Evolutionary conservation across 2,888 invertebrate genomes (phyloP), one percentile per base, ranked within the genome.

Genomic region (Agrilus cyanescens): DNA sequence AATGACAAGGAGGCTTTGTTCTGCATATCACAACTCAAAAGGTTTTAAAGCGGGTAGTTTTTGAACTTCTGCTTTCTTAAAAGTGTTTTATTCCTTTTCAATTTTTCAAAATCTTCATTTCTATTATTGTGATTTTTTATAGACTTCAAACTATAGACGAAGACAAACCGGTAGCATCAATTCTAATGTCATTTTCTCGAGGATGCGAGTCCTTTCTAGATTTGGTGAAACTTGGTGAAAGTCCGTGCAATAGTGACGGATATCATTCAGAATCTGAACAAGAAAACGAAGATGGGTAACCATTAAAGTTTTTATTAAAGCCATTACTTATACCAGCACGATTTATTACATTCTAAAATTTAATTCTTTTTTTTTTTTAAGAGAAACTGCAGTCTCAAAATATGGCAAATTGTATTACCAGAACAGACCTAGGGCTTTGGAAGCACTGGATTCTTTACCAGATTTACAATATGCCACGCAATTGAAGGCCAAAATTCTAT

Each of bases 401-500:
- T 95, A 90, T 68, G 84, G 84, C 30, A 78, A 81, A 47, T 76
- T 95, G 46, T 95, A 94, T 71, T 77, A 84, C 39, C 82, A 85
- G 54, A 85, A 85, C 29, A 76, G 93, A 43, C 80, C 86, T 44
- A 85, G 90, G 56, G 84, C 88, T 1, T 69, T 94, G 55, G 89
- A 93, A 54, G 86, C 91, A 8, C 71, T 96, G 46, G 84, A 89
- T 54, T 76, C 79, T 25, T 71, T 95, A 45, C 80, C 82, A 8
- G 85, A 86, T 50, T 75, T 96, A 43, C 75, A 78, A 42, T 84
- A 87, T 51, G 85, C 87, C 12, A 83, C 86, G 46, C 89, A 90
- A 59, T 76, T 96, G 50, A 95, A 96, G 71, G 82, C 85, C 57
- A 96, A 95, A 74, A 88, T 96, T 52, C 77, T 96, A 51, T 95